phyloP scores from a whole-genome alignment of 2,113 vertebrate species.

The Danionella cerebrum region DNA sequence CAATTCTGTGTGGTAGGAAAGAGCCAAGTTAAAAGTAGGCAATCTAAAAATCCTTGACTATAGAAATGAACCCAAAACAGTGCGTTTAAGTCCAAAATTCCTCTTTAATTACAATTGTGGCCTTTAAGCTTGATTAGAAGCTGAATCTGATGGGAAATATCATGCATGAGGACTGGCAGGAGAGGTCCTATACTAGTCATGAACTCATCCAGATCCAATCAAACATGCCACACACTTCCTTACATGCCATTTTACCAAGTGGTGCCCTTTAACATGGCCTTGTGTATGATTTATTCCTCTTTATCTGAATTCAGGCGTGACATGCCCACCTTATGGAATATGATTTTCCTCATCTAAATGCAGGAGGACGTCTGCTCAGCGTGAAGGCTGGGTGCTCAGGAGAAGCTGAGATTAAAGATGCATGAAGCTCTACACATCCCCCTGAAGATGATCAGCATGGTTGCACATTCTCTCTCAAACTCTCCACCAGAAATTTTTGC shows the following conservation, averaged over 20 bases:
- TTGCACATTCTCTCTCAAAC: conserved; percentile 2
- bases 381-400: background rate
- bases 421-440: conserved; percentile 6
- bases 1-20: too few species aligned
- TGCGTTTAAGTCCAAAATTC: too few species aligned
- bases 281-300: conserved; percentile 10
- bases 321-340: background rate
- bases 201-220: background rate
- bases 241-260: background rate
- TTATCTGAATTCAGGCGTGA: background rate
- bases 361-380: conserved; percentile 5
- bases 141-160: conserved; percentile 5
- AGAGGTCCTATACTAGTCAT: background rate
- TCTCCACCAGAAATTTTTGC: background rate
- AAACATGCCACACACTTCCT: background rate
- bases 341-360: conserved; percentile 19
- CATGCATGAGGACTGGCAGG: background rate
- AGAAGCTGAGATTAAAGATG: conserved; percentile 16
- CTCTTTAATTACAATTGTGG: conserved; percentile 5
- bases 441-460: background rate
- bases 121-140: too few species aligned
- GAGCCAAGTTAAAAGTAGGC: too few species aligned
- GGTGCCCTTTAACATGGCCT: background rate
- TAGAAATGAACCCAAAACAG: too few species aligned
- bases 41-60: too few species aligned